phyloP scores from a whole-genome alignment of 2,888 invertebrate genomes.

The Lysandra coridon region DNA sequence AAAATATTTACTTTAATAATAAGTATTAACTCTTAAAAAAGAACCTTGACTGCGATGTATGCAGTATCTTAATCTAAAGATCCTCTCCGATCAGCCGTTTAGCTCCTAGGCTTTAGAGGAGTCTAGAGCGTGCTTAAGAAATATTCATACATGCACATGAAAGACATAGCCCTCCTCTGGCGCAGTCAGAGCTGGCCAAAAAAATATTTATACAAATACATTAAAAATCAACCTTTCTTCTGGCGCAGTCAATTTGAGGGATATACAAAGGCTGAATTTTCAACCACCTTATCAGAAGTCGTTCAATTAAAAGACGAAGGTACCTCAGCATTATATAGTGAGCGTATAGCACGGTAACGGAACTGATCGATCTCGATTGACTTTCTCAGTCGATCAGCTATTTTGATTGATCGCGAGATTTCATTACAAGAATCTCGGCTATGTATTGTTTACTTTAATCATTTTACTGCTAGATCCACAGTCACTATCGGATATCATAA shows the following conservation, averaged over 20 bases:
- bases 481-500: background rate
- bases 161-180: no score
- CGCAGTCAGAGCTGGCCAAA: no score
- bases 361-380: conserved; percentile 3
- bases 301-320: background rate
- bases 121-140: no score
- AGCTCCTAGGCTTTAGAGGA: no score
- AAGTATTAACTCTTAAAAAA: background rate
- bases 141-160: no score
- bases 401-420: conserved; percentile 16
- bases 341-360: background rate
- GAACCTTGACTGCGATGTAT: background rate
- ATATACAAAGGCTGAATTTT: no score
- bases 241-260: no score
- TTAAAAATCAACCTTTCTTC: no score
- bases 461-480: background rate
- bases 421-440: conserved; percentile 4
- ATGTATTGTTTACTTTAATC: conserved; percentile 8
- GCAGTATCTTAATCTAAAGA: background rate
- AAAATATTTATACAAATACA: no score
- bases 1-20: conserved; percentile 43
- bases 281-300: background rate
- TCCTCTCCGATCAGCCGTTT: background rate
- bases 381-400: conserved; percentile 18
- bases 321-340: background rate